Conservation (phyloP, 1,140 invertebrate genomes). For the Neelides sp. region DNA sequence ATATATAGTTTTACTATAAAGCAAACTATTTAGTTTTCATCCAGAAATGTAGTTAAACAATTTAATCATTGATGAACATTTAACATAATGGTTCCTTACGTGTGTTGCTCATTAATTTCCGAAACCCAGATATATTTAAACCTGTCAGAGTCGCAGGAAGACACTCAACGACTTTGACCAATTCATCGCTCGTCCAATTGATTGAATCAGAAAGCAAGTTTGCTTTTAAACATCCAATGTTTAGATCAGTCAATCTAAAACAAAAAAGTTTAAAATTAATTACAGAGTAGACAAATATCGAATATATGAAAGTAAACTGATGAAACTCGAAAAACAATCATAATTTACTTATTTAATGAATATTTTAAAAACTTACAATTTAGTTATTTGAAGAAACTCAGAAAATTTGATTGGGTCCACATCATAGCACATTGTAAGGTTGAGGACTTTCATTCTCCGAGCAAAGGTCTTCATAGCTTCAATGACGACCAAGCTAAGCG, state of each 20-base stretch:
- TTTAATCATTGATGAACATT: not conserved
- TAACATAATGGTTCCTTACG: constrained; percentile 8
- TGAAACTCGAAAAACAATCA: too few species aligned
- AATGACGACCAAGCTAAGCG: constrained; percentile 1
- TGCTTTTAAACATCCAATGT: constrained; percentile 16
- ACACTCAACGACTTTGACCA: constrained; percentile 8
- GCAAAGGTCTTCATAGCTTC: constrained; percentile 18
- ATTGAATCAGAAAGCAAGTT: not conserved
- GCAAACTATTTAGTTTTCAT: not conserved
- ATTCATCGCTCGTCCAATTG: constrained; percentile 9
- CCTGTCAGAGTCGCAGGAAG: constrained; percentile 7
- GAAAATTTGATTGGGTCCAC: constrained; percentile 7
- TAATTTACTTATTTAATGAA: too few species aligned
- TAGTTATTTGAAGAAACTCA: not conserved
- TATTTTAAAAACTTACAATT: too few species aligned
- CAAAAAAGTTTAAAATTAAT: not conserved
- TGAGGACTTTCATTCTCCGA: constrained; percentile 13
- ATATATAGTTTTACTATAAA: not conserved
- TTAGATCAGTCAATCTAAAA: constrained; percentile 20
- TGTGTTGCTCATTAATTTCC: not conserved
- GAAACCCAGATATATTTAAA: constrained; percentile 21
- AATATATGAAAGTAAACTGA: too few species aligned
- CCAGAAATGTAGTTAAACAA: not conserved
- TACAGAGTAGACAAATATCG: too few species aligned
- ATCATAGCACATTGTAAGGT: constrained; percentile 24